A percentile compares a stretch with the other conserved stretches of the same genome.
phyloP scores from a whole-genome alignment of 2,113 vertebrate species.

The Neodon shergylaensis region DNA sequence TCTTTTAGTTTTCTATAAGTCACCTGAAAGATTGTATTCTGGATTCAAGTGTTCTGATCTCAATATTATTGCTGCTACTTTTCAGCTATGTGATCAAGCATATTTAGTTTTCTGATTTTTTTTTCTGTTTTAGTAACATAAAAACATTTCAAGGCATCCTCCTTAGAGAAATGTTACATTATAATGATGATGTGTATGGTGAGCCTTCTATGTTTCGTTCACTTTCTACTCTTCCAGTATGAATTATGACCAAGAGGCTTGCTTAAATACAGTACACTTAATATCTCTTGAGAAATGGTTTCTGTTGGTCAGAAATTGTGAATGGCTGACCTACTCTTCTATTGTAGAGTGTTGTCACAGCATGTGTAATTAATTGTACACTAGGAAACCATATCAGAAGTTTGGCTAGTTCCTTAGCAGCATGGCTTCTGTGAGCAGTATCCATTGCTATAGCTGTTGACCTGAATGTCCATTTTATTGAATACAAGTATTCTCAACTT shows the following conservation, averaged over 20 bases:
- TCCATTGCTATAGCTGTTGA: not conserved
- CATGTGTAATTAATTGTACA: not conserved
- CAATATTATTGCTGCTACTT: not conserved
- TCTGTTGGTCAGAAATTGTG: not conserved
- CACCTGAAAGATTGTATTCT: not conserved
- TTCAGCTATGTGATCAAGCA: not conserved
- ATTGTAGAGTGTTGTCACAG: not conserved
- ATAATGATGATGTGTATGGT: not conserved
- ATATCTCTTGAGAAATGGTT: not conserved
- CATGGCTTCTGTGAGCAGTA: not conserved
- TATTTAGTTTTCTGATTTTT: not conserved
- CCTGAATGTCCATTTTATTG: not conserved
- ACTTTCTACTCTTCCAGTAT: not conserved
- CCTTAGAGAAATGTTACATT: not conserved
- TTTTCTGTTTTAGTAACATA: not conserved
- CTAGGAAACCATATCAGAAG: not conserved
- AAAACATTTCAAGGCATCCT: not conserved
- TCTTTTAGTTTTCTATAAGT: not conserved
- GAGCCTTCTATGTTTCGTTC: not conserved
- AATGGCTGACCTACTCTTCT: not conserved
- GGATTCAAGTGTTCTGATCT: not conserved
- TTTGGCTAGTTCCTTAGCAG: not conserved
- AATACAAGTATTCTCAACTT: not conserved
- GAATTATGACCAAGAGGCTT: not conserved
- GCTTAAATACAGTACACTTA: not conserved